A percentile compares a stretch with the other conserved stretches of the same genome.
phyloP scores from a whole-genome alignment of 2,888 invertebrate genomes.

The Acronicta psi region DNA sequence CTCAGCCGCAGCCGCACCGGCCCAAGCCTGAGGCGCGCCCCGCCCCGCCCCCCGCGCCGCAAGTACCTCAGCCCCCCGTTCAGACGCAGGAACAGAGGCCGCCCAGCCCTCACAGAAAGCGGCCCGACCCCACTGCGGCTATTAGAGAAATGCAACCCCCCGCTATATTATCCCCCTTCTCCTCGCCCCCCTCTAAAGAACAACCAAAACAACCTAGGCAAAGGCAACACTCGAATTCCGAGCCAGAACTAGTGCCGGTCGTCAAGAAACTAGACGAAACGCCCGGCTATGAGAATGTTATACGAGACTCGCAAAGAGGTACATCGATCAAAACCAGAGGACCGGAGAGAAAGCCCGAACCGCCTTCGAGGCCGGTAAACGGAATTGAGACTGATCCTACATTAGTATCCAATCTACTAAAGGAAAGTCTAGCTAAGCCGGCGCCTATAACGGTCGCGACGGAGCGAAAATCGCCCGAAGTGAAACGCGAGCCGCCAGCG shows the following conservation, averaged over 20 bases:
- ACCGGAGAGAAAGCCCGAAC: slow-evolving; percentile 78
- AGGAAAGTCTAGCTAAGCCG: slow-evolving; percentile 90
- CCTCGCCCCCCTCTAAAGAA: slow-evolving; percentile 80
- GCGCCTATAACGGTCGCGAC: slow-evolving; percentile 81
- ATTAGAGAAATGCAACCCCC: slow-evolving; percentile 82
- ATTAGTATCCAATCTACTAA: slow-evolving; percentile 91
- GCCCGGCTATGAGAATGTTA: slow-evolving; percentile 90
- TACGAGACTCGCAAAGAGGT: slow-evolving; percentile 87
- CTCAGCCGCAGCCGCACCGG: slow-evolving; percentile 59
- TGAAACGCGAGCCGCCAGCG: slow-evolving; percentile 69
- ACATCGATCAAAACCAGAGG: slow-evolving; percentile 71
- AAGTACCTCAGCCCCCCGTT: slow-evolving; percentile 48
- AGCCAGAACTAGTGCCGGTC: slow-evolving; percentile 90
- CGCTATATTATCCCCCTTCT: slow-evolving; percentile 85
- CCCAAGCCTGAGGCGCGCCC: slow-evolving; percentile 52
- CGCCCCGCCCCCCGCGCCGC: slow-evolving; percentile 72
- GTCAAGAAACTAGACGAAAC: slow-evolving; percentile 90
- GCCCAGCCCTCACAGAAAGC: slow-evolving; percentile 73
- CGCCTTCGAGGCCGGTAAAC: slow-evolving; percentile 80
- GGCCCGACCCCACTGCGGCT: slow-evolving; percentile 75
- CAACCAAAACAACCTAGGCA: slow-evolving; percentile 65
- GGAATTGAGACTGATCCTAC: slow-evolving; percentile 93
- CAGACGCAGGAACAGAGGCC: slow-evolving; percentile 60
- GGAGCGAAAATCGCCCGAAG: slow-evolving; percentile 76
- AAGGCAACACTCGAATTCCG: slow-evolving; percentile 82